Percentiles rank a stretch among this genome's conserved stretches.
Evolutionary conservation across 1,140 invertebrate genomes (phyloP).

Genomic region (Pogonomyrmex californicus): DNA sequence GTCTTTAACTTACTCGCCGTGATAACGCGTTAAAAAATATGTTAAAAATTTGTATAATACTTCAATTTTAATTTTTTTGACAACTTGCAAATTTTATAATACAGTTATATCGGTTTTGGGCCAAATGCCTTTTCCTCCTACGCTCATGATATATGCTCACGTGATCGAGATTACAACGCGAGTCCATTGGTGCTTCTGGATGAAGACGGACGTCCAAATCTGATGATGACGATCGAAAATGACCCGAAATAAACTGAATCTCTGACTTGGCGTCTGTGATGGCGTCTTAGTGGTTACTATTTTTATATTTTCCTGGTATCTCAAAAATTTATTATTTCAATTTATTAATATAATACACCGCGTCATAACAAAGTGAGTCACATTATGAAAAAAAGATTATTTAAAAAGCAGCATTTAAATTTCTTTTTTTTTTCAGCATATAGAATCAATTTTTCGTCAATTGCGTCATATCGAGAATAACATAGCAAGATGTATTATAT

Average conservation of each 20-base stretch:
- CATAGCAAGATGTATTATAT: background rate
- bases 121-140: constrained; percentile 42
- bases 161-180: constrained; percentile 15
- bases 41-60: background rate
- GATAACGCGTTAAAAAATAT: background rate
- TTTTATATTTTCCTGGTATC: constrained; percentile 38
- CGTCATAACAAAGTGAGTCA: background rate
- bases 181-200: constrained; percentile 17
- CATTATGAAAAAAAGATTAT: background rate
- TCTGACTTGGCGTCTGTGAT: constrained; percentile 4
- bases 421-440: background rate
- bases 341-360: background rate
- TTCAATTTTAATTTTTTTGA: background rate
- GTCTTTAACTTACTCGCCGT: background rate
- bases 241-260: constrained; percentile 49
- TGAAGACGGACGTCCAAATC: constrained; percentile 42
- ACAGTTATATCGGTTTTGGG: background rate
- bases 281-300: constrained; percentile 4
- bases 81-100: constrained; percentile 18
- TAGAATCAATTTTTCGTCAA: background rate
- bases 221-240: constrained; percentile 57
- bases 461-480: background rate
- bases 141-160: background rate
- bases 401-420: background rate
- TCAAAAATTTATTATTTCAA: background rate